Evolutionary conservation across 23 tunicate genomes (phyloP).

Genomic region (Trididemnum clinides): DNA sequence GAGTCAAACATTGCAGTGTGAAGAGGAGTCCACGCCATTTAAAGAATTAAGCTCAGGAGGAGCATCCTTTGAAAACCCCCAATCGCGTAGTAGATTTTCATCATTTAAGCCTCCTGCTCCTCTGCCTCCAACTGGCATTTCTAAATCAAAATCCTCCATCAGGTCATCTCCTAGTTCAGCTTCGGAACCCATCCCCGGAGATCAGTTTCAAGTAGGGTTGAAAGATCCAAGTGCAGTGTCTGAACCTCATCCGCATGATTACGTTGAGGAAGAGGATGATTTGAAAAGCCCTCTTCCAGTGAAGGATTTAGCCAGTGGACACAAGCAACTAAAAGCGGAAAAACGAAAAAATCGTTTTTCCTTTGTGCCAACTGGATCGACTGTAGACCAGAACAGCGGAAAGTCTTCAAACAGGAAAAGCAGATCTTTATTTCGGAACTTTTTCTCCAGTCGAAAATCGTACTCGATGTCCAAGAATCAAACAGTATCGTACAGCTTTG

Average conservation of each 20-base stretch:
- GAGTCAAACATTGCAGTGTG: not conserved
- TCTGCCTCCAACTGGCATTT: no score
- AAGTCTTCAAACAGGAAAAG: not conserved
- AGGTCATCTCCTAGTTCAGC: no score
- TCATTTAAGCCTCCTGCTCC: constrained; percentile 61
- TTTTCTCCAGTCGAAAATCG: constrained; percentile 35
- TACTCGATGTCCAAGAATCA: constrained; percentile 17
- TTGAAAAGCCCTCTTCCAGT: constrained; percentile 56
- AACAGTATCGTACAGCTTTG: not conserved
- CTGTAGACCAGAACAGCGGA: constrained; percentile 1
- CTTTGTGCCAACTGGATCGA: constrained; percentile 33
- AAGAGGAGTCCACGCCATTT: not conserved
- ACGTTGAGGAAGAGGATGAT: not conserved
- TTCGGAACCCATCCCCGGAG: not conserved
- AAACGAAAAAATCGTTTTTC: constrained; percentile 46
- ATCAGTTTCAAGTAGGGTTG: not conserved
- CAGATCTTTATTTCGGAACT: constrained; percentile 18
- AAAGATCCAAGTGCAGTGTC: not conserved
- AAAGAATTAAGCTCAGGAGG: not conserved
- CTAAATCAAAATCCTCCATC: no score
- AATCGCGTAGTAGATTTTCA: constrained; percentile 18
- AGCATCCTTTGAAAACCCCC: not conserved
- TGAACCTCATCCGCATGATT: not conserved
- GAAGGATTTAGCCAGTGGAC: constrained; percentile 41
- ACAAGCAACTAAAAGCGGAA: constrained; percentile 10